A percentile compares a stretch with the other conserved stretches of the same genome.
Conservation (phyloP, 2,888 invertebrate species). For the Protonemura montana region DNA sequence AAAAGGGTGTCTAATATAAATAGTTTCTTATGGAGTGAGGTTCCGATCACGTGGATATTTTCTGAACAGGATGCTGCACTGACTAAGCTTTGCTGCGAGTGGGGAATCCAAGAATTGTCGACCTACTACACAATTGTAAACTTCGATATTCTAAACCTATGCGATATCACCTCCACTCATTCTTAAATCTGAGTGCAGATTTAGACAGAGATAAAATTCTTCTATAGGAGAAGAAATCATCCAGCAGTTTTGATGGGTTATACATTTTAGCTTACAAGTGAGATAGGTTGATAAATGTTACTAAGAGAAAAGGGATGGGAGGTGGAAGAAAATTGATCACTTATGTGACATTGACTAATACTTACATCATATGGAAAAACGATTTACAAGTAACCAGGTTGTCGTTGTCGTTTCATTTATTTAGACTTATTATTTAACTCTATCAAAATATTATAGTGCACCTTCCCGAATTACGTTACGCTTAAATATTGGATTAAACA, state of each 20-base stretch:
- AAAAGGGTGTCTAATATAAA: conserved; percentile 21
- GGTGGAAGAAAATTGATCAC: conserved; percentile 37
- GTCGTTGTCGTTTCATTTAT: conserved; percentile 30
- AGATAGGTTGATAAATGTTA: conserved; percentile 36
- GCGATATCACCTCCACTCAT: too few species aligned
- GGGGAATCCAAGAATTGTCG: too few species aligned
- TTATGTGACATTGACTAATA: conserved; percentile 38
- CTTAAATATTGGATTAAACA: too few species aligned
- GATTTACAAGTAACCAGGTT: conserved; percentile 20
- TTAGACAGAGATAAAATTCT: background rate
- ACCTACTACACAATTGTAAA: too few species aligned
- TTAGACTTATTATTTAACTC: background rate
- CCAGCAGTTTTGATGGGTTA: background rate
- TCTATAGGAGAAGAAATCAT: background rate
- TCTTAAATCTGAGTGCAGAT: background rate
- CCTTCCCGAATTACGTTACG: too few species aligned
- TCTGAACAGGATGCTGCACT: too few species aligned
- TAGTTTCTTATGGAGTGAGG: background rate
- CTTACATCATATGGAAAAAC: conserved; percentile 41
- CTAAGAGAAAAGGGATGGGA: conserved; percentile 30
- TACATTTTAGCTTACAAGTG: conserved; percentile 1
- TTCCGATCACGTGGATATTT: too few species aligned
- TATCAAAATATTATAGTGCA: too few species aligned
- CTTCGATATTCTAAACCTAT: too few species aligned
- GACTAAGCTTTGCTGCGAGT: too few species aligned